phyloP scores from a whole-genome alignment of 2,797 vertebrate genomes.

The Tenualosa ilisha region DNA sequence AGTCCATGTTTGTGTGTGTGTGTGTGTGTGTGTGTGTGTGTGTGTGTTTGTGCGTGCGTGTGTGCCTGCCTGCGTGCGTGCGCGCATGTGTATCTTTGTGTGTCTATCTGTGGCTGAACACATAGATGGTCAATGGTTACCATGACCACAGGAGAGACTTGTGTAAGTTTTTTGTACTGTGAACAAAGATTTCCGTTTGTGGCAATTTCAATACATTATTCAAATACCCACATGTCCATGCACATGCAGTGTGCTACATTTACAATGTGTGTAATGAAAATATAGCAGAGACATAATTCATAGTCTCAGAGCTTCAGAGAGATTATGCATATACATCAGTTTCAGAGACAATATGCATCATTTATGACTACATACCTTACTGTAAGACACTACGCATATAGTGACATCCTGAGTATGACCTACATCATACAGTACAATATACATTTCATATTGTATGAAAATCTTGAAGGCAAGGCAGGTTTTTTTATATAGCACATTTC shows the following conservation, averaged over 20 bases:
- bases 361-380: not conserved
- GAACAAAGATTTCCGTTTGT: not conserved
- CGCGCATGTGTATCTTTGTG: not conserved
- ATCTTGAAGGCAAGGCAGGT: too few species aligned
- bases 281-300: not conserved
- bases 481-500: too few species aligned
- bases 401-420: not conserved
- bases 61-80: not conserved
- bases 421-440: not conserved
- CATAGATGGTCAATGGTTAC: not conserved
- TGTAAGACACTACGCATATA: not conserved
- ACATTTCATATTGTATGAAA: too few species aligned
- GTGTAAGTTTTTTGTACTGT: not conserved
- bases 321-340: too few species aligned
- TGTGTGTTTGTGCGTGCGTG: not conserved
- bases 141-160: not conserved
- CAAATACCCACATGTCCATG: not conserved
- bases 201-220: conserved; percentile 6
- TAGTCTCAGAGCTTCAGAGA: not conserved
- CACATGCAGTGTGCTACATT: not conserved
- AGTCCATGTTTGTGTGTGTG: not conserved
- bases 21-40: not conserved
- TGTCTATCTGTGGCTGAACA: not conserved
- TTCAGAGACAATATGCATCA: not conserved
- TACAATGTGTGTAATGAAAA: not conserved